Evolutionary conservation across 2,113 vertebrate species (phyloP).

Genomic region (Rhea pennata): DNA sequence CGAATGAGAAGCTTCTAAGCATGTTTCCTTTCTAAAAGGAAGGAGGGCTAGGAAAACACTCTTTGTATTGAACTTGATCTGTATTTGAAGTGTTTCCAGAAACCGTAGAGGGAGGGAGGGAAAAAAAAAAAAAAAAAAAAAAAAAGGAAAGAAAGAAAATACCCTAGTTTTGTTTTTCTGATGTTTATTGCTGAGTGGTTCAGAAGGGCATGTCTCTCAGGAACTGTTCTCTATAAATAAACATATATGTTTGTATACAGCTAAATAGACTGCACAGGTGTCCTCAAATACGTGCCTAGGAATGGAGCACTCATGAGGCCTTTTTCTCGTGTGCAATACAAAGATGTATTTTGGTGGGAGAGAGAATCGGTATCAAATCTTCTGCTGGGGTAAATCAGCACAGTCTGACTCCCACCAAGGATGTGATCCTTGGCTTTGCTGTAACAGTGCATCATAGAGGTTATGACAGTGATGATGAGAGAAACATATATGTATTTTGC

Average conservation of each 20-base stretch:
- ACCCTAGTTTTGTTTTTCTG: not conserved
- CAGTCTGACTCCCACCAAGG: not conserved
- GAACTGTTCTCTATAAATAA: not conserved
- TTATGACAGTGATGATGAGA: too few relatives aligned
- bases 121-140: too few relatives aligned
- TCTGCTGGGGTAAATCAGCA: not conserved
- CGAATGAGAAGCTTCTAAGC: not conserved
- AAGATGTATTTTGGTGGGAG: not conserved
- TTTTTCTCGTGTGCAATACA: not conserved
- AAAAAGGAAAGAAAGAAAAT: too few relatives aligned
- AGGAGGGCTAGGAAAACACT: not conserved
- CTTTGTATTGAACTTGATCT: not conserved
- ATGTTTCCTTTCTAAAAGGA: rapidly evolving
- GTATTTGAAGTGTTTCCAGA: not conserved
- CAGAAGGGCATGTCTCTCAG: not conserved
- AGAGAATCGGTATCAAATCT: not conserved
- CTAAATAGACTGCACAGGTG: not conserved
- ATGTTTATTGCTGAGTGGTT: not conserved
- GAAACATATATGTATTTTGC: not conserved
- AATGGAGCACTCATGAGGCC: rapidly evolving
- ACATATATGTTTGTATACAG: not conserved
- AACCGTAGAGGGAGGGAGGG: not conserved
- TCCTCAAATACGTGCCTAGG: rapidly evolving
- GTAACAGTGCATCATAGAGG: not conserved
- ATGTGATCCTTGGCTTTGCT: not conserved